Evolutionary conservation across 2,888 invertebrate genomes (phyloP).

Genomic region (Stenchaetothrips biformis): DNA sequence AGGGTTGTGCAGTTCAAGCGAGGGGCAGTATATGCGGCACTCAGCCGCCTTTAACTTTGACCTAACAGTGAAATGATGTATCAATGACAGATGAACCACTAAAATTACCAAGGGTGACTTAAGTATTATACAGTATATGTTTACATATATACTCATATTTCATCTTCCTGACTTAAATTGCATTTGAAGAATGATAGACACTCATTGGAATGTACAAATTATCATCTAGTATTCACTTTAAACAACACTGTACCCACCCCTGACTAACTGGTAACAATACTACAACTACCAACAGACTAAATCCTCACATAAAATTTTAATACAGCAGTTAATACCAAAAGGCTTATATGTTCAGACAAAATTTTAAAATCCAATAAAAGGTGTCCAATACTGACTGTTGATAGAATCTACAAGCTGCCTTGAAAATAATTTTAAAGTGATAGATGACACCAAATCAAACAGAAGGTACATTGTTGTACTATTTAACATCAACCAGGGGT

Average conservation of each 20-base stretch:
- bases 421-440: constrained; percentile 4
- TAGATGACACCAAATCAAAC: not conserved
- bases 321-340: constrained; percentile 11
- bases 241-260: constrained; percentile 24
- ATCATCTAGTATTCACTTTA: constrained; percentile 25
- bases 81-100: constrained; percentile 24
- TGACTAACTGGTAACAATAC: constrained; percentile 23
- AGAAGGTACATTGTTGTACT: constrained; percentile 19
- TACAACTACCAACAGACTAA: constrained; percentile 23
- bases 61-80: constrained; percentile 21
- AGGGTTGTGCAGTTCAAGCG: constrained; percentile 22
- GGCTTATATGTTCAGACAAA: not conserved
- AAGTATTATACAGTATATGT: constrained; percentile 25
- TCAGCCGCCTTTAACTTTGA: constrained; percentile 6
- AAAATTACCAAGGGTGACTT: constrained; percentile 25
- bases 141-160: constrained; percentile 24
- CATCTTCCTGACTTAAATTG: constrained; percentile 16
- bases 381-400: not conserved
- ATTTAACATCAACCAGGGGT: constrained; percentile 2
- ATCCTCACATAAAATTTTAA: not conserved
- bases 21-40: constrained; percentile 11
- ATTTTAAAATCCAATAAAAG: constrained; percentile 6
- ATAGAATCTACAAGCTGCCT: constrained; percentile 1
- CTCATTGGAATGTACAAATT: constrained; percentile 25
- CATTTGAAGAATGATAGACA: constrained; percentile 14